A percentile compares a stretch with the other conserved stretches of the same genome.
Conservation (phyloP, 1,140 invertebrate species). For the Megalopta genalis region DNA sequence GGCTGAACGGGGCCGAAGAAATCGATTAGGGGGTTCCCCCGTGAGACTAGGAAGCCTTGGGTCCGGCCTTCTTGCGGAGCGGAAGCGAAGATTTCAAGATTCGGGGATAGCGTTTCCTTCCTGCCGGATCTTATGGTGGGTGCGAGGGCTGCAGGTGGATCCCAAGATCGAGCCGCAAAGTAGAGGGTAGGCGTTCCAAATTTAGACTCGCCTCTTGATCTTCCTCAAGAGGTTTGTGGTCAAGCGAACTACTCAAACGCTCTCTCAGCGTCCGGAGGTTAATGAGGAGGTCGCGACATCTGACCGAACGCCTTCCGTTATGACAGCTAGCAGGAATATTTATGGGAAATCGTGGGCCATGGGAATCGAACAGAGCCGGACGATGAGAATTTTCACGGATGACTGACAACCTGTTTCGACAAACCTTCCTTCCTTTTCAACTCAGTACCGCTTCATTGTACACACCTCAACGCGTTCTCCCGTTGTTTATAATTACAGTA, state of each 20-base stretch:
- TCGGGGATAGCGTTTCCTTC: slow-evolving; percentile 64
- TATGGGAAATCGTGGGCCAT: slow-evolving; percentile 73
- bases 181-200: slow-evolving; percentile 72
- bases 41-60: slow-evolving; percentile 19
- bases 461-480: no score
- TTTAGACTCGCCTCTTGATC: slow-evolving; percentile 66
- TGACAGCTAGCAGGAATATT: slow-evolving; percentile 71
- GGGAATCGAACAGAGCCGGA: slow-evolving; percentile 60
- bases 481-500: no score
- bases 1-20: not conserved
- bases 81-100: slow-evolving; percentile 68
- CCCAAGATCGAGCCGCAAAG: slow-evolving; percentile 45
- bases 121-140: slow-evolving; percentile 60
- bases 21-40: slow-evolving; percentile 29
- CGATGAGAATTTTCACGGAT: slow-evolving; percentile 2
- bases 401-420: not conserved
- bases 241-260: slow-evolving; percentile 55
- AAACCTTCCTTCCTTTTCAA: no score
- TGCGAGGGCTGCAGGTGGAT: slow-evolving; percentile 71
- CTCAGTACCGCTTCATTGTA: no score
- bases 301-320: slow-evolving; percentile 72
- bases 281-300: slow-evolving; percentile 74
- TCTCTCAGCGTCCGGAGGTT: slow-evolving; percentile 57
- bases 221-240: slow-evolving; percentile 71
- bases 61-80: slow-evolving; percentile 31